Evolutionary conservation across 2,888 invertebrate genomes (phyloP).

Genomic region (Sinopyrophorus schimmeli): DNA sequence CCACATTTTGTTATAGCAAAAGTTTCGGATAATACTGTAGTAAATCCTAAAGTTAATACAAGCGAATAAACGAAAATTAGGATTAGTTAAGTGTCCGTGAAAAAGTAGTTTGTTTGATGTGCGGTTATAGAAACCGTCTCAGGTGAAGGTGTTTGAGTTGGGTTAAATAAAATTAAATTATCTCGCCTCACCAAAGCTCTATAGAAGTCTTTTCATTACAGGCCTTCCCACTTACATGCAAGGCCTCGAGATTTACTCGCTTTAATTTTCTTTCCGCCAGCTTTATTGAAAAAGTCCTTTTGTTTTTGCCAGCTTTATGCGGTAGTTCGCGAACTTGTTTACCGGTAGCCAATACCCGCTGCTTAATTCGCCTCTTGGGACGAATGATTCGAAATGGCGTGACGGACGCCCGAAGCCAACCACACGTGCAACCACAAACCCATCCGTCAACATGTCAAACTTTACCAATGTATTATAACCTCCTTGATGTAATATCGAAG

Average conservation of each 20-base stretch:
- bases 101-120: conserved; percentile 27
- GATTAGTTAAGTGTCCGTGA: too few species aligned
- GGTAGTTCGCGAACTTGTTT: conserved; percentile 36
- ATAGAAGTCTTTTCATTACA: conserved; percentile 34
- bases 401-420: conserved; percentile 28
- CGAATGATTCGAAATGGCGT: conserved; percentile 36
- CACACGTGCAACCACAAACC: conserved; percentile 43
- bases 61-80: too few species aligned
- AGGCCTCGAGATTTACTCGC: conserved; percentile 44
- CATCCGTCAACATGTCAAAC: conserved; percentile 52
- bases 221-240: conserved; percentile 37
- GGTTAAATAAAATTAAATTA: conserved; percentile 43
- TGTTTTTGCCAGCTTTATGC: conserved; percentile 35
- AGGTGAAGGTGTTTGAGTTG: conserved; percentile 32
- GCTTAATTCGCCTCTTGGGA: conserved; percentile 42
- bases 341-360: conserved; percentile 36
- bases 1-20: too few species aligned
- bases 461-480: conserved; percentile 50
- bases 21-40: too few species aligned
- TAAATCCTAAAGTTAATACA: too few species aligned
- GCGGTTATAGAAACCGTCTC: conserved; percentile 26
- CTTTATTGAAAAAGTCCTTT: conserved; percentile 42
- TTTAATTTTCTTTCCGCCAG: conserved; percentile 44
- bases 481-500: conserved; percentile 50
- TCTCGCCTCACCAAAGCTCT: conserved; percentile 34